A percentile compares a stretch with the other conserved stretches of the same genome.
Evolutionary conservation across 2,888 invertebrate genomes (phyloP).

Genomic region (Ypsolopha scabrella): DNA sequence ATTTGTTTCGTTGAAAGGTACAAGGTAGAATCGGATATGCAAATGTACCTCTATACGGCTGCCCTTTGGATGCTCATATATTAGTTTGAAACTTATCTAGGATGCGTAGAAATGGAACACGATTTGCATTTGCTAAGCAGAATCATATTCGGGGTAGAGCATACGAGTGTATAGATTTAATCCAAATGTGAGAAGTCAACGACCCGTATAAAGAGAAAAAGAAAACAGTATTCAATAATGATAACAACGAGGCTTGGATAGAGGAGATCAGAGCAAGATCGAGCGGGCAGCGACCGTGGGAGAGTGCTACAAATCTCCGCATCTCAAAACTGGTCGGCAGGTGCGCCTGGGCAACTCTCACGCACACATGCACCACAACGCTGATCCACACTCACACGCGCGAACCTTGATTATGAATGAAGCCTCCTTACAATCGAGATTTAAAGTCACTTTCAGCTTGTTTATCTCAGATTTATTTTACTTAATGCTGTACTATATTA

Average conservation of each 20-base stretch:
- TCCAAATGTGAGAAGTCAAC: too few species aligned
- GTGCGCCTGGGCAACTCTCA: constrained; percentile 32
- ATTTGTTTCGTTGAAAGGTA: too few species aligned
- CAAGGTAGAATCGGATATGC: too few species aligned
- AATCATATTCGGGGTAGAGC: too few species aligned
- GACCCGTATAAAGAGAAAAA: too few species aligned
- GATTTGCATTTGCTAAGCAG: too few species aligned
- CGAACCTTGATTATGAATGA: constrained; percentile 58
- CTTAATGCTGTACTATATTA: not conserved
- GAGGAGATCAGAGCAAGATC: constrained; percentile 32
- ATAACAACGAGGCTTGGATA: constrained; percentile 51
- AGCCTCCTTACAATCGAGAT: constrained; percentile 26
- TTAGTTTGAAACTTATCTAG: too few species aligned
- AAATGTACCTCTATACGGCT: too few species aligned
- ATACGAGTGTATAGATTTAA: not conserved
- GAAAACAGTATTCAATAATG: constrained; percentile 34
- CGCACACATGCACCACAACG: constrained; percentile 19
- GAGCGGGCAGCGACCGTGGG: constrained; percentile 67
- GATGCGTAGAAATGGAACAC: too few species aligned
- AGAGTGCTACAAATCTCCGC: constrained; percentile 69
- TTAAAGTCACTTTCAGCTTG: constrained; percentile 42
- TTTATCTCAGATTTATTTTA: constrained; percentile 68
- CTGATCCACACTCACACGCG: constrained; percentile 22
- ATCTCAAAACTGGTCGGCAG: constrained; percentile 70
- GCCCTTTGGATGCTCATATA: too few species aligned